phyloP scores from a whole-genome alignment of 1,140 invertebrate genomes.

The Lasaia peninsularis region DNA sequence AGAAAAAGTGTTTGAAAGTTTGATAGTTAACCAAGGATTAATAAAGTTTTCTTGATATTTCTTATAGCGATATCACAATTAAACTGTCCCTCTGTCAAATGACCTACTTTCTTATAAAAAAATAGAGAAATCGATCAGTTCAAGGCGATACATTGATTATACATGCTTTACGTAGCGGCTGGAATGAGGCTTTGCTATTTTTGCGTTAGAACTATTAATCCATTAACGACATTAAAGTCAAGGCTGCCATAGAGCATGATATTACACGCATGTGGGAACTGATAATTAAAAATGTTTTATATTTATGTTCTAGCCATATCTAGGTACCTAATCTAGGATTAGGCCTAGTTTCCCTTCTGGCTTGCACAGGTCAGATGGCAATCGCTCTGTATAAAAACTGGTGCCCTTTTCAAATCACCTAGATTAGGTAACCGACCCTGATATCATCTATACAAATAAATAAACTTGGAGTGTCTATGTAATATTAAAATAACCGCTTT shows the following conservation, averaged over 20 bases:
- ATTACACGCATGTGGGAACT: background rate
- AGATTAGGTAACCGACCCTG: too few species aligned
- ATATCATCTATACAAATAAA: too few species aligned
- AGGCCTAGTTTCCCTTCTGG: too few species aligned
- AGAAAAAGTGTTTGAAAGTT: too few species aligned
- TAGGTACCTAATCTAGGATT: too few species aligned
- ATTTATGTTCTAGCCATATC: background rate
- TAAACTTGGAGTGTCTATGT: too few species aligned
- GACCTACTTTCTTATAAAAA: slow-evolving; percentile 9
- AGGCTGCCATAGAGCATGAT: background rate
- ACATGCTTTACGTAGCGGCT: slow-evolving; percentile 20
- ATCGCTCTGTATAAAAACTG: too few species aligned
- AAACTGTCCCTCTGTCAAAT: background rate
- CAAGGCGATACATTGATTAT: slow-evolving; percentile 23
- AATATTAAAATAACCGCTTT: too few species aligned
- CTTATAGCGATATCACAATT: background rate
- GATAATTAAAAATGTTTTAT: background rate
- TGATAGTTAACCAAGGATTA: too few species aligned
- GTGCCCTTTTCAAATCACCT: too few species aligned
- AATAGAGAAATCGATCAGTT: slow-evolving; percentile 22
- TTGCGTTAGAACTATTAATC: slow-evolving; percentile 15
- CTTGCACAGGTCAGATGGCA: too few species aligned
- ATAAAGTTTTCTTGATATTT: too few species aligned
- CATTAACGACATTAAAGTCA: slow-evolving; percentile 12
- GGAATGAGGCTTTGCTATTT: slow-evolving; percentile 21